Percentiles rank a stretch among this genome's conserved stretches.
Conservation (phyloP, 2,797 vertebrate genomes). For the Malacoraja senta region DNA sequence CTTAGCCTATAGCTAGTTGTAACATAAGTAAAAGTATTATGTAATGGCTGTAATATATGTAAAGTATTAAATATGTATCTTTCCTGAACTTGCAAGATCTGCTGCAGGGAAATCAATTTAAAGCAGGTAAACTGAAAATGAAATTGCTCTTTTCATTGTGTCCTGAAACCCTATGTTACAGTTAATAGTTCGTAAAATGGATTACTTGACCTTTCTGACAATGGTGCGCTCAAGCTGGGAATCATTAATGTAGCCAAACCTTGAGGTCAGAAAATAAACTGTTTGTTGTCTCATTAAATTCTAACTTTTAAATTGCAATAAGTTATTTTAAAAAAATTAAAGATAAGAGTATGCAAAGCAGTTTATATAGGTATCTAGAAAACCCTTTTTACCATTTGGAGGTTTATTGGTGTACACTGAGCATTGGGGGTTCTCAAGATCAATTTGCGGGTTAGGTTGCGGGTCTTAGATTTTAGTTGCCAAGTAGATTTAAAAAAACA, state of each 20-base stretch:
- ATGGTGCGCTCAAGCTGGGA: background rate
- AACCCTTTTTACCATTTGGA: background rate
- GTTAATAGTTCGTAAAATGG: background rate
- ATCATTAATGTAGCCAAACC: background rate
- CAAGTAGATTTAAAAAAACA: too few relatives aligned
- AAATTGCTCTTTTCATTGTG: background rate
- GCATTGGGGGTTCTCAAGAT: too few relatives aligned
- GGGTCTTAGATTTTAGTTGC: too few relatives aligned
- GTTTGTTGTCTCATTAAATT: background rate
- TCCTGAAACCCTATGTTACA: background rate
- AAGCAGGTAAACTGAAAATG: background rate
- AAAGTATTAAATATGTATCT: background rate
- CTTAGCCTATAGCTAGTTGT: background rate
- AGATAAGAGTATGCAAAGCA: background rate
- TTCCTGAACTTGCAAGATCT: background rate
- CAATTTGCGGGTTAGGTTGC: too few relatives aligned
- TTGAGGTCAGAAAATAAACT: background rate
- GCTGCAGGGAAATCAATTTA: background rate
- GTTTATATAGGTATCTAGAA: background rate
- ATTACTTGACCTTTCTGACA: background rate
- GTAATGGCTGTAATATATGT: background rate
- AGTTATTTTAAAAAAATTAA: background rate
- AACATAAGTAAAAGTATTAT: background rate
- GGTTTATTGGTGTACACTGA: too few relatives aligned
- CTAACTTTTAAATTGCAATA: background rate